phyloP scores from a whole-genome alignment of 2,797 vertebrate species.

The Hirundo rustica region DNA sequence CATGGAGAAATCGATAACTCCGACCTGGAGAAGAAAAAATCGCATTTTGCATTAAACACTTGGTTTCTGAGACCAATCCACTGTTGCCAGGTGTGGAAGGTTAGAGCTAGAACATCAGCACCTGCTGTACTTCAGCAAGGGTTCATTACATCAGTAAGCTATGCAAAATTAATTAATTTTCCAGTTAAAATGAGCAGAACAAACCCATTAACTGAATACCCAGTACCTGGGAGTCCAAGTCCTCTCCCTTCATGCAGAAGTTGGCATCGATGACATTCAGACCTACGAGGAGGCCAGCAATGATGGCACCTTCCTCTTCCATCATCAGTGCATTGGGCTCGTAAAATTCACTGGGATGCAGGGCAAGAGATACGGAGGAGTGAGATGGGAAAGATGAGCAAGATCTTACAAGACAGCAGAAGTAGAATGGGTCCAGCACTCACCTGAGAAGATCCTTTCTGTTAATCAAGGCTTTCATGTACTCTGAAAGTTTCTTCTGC shows the following conservation, averaged over 20 bases:
- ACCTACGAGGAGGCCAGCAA: slow-evolving; percentile 94
- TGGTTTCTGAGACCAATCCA: neutral
- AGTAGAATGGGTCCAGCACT: neutral
- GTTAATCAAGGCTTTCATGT: slow-evolving; percentile 99
- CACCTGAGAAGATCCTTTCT: slow-evolving; percentile 97
- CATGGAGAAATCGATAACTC: slow-evolving; percentile 99
- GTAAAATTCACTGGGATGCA: slow-evolving; percentile 88
- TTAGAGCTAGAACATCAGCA: neutral
- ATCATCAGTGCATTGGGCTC: slow-evolving; percentile 97
- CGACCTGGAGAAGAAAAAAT: slow-evolving; percentile 82
- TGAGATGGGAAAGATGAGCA: neutral
- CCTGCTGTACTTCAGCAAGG: neutral
- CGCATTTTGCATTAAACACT: neutral
- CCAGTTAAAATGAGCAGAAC: neutral
- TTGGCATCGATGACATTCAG: slow-evolving; percentile 98
- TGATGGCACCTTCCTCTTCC: slow-evolving; percentile 98
- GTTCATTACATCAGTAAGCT: neutral
- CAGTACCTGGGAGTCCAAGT: slow-evolving; percentile 94
- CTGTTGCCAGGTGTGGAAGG: neutral
- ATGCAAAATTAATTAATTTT: neutral
- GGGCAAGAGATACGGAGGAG: neutral
- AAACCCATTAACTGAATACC: neutral
- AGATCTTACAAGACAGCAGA: neutral
- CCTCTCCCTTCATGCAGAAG: slow-evolving; percentile 99
- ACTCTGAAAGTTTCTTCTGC: slow-evolving; percentile 99